phyloP scores from a whole-genome alignment of 2,113 vertebrate species.

The Corythoichthys intestinalis region DNA sequence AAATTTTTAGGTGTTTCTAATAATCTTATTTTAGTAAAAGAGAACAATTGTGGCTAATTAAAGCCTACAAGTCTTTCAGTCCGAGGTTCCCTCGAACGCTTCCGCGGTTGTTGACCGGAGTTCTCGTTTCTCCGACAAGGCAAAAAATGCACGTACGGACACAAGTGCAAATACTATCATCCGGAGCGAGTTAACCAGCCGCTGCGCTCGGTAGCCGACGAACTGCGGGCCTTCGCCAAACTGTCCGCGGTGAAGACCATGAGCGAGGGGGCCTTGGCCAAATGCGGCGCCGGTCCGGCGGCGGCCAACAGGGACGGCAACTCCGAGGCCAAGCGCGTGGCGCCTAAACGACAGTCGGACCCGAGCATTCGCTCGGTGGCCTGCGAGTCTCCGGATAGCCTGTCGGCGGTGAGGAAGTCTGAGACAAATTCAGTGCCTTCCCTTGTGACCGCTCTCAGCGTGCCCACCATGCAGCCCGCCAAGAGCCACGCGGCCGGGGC shows the following conservation, averaged over 20 bases:
- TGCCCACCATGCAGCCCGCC: constrained; percentile 87
- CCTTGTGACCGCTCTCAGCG: constrained; percentile 93
- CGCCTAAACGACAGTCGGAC: constrained; percentile 95
- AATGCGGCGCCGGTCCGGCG: constrained; percentile 78
- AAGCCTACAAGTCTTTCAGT: too few species aligned
- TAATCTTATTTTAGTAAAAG: too few species aligned
- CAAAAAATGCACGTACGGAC: constrained; percentile 99
- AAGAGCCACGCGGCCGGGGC: constrained; percentile 95
- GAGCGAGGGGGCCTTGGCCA: constrained; percentile 92
- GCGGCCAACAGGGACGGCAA: constrained; percentile 78
- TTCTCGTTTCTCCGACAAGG: constrained; percentile 68
- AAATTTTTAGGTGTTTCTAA: too few species aligned
- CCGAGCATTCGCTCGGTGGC: constrained; percentile 93
- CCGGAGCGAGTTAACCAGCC: constrained; percentile 96
- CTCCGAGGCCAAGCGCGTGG: constrained; percentile 88
- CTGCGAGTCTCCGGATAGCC: constrained; percentile 87
- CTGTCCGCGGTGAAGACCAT: constrained; percentile 95
- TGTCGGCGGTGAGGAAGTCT: constrained; percentile 82
- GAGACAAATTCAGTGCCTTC: constrained; percentile 95
- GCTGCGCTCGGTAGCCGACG: constrained; percentile 92
- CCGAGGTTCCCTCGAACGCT: too few species aligned
- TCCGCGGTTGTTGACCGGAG: constrained; percentile 7
- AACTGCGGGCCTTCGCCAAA: constrained; percentile 97
- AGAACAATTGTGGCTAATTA: too few species aligned
- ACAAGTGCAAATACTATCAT: constrained; percentile 99